Evolutionary conservation across 2,113 vertebrate species (phyloP).

Genomic region (Alosa alosa): DNA sequence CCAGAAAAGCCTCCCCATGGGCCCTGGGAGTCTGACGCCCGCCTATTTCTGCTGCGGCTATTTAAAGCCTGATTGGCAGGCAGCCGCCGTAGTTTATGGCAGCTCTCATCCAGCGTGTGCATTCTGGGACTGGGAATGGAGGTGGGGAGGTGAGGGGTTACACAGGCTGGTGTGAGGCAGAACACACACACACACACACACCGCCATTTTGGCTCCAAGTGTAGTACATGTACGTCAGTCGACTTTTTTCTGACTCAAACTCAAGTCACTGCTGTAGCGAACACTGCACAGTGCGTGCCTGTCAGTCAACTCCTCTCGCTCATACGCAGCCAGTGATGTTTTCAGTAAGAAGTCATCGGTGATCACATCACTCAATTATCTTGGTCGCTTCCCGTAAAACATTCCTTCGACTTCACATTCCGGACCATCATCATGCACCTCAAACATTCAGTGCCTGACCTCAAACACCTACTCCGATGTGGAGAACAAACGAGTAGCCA

Average conservation of each 20-base stretch:
- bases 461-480: not conserved
- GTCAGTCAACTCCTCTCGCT: not conserved
- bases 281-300: not conserved
- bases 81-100: slow-evolving; percentile 29
- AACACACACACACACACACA: not conserved
- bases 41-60: slow-evolving; percentile 70
- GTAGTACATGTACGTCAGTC: not conserved
- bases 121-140: slow-evolving; percentile 15
- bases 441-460: not conserved
- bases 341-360: not conserved
- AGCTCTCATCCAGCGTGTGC: not conserved
- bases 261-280: not conserved
- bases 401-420: not conserved
- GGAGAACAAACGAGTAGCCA: not conserved
- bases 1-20: slow-evolving; percentile 43
- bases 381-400: not conserved
- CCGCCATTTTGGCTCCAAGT: not conserved
- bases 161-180: too few relatives aligned
- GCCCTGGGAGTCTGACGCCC: slow-evolving; percentile 59
- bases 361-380: not conserved
- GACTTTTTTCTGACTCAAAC: not conserved
- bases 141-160: not conserved
- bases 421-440: not conserved
- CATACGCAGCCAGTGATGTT: not conserved
- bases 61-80: slow-evolving; percentile 69